These are phyloP conservation scores for Heterochromis multidens DNA, from an alignment of 2,113 vertebrate genomes.

Conservation along the genomic window DNA sequence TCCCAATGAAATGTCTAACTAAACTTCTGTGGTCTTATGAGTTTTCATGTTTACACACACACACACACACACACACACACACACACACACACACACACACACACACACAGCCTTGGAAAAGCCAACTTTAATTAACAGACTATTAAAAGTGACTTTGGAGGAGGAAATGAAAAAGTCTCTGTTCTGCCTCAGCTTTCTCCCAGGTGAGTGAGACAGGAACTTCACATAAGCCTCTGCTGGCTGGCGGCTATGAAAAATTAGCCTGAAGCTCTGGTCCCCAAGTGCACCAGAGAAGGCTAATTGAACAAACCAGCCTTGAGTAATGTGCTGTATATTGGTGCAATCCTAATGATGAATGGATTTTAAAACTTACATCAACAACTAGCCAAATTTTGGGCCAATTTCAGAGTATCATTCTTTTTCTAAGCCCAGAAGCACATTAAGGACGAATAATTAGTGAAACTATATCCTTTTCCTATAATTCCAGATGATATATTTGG, in stretches of 20 bases:
- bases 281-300: slow-evolving; percentile 61
- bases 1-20: slow-evolving; percentile 14
- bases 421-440: slow-evolving; percentile 30
- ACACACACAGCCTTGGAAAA: slow-evolving; percentile 30
- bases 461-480: slow-evolving; percentile 7
- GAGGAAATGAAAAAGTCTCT: slow-evolving; percentile 59
- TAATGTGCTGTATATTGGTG: slow-evolving; percentile 59
- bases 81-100: no score
- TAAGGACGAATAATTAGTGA: slow-evolving; percentile 22
- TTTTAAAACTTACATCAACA: slow-evolving; percentile 64
- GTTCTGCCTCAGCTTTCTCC: slow-evolving; percentile 42
- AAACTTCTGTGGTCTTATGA: not conserved
- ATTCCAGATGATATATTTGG: not conserved
- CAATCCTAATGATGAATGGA: slow-evolving; percentile 73
- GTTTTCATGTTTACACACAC: not conserved
- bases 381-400: slow-evolving; percentile 49
- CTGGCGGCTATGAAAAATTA: slow-evolving; percentile 67
- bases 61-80: no score
- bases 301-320: slow-evolving; percentile 66
- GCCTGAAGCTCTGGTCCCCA: slow-evolving; percentile 42
- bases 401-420: slow-evolving; percentile 49
- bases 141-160: slow-evolving; percentile 69
- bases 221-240: slow-evolving; percentile 56
- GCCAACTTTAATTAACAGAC: slow-evolving; percentile 66
- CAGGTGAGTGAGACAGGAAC: slow-evolving; percentile 58